Conservation (phyloP, 2,888 invertebrate genomes). For the Zele albiditarsus region DNA sequence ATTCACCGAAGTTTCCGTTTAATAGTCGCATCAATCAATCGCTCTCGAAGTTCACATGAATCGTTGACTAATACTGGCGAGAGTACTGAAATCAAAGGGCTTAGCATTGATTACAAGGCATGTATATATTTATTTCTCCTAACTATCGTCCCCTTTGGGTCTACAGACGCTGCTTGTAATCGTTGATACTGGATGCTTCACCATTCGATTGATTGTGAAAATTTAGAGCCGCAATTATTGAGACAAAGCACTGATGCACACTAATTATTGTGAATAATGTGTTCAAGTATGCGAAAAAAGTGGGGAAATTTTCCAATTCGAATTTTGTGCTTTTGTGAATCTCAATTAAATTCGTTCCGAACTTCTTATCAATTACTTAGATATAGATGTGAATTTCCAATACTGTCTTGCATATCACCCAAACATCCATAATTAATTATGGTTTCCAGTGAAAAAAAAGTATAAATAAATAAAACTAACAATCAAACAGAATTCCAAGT, state of each 20-base stretch:
- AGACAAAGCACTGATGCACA: slow-evolving; percentile 25
- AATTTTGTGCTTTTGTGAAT: neutral
- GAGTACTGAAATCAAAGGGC: slow-evolving; percentile 21
- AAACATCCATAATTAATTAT: slow-evolving; percentile 23
- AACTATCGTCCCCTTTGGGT: slow-evolving; percentile 20
- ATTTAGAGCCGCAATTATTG: slow-evolving; percentile 34
- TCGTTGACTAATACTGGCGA: slow-evolving; percentile 12
- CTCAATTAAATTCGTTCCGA: neutral
- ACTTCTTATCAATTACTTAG: neutral
- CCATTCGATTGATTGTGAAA: slow-evolving; percentile 61
- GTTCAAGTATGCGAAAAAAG: neutral
- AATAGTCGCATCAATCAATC: slow-evolving; percentile 17
- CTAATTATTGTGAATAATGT: slow-evolving; percentile 2
- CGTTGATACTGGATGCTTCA: slow-evolving; percentile 61
- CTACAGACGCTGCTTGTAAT: slow-evolving; percentile 43
- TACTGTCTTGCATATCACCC: slow-evolving; percentile 48
- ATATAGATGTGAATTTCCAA: slow-evolving; percentile 34
- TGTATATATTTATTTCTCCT: slow-evolving; percentile 9
- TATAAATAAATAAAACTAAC: slow-evolving; percentile 2
- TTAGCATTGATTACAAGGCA: slow-evolving; percentile 12
- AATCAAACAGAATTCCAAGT: neutral
- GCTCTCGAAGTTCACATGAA: slow-evolving; percentile 14
- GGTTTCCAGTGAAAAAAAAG: neutral
- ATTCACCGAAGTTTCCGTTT: neutral
- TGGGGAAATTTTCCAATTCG: slow-evolving; percentile 4